Percentiles rank a stretch among this genome's conserved stretches.
Conservation (phyloP, 2,888 invertebrate species). For the Salticus scenicus region DNA sequence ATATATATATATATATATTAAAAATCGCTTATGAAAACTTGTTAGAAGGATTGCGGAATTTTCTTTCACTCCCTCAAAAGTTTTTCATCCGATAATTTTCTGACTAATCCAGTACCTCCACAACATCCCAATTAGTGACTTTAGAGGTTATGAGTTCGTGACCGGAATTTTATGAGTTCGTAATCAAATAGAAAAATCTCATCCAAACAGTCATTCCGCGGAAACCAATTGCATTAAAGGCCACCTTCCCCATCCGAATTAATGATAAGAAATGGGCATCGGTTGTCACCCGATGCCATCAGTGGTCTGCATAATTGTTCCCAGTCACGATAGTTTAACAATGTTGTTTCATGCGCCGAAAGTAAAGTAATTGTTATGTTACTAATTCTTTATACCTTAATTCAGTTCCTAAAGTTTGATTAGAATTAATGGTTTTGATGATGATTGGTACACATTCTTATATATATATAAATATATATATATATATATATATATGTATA, state of each 20-base stretch:
- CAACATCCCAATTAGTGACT: not conserved
- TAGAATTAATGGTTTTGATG: too few relatives aligned
- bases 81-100: too few relatives aligned
- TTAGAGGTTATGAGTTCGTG: not conserved
- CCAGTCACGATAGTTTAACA: slow-evolving; percentile 26
- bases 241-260: not conserved
- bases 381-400: too few relatives aligned
- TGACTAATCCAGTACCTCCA: too few relatives aligned
- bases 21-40: too few relatives aligned
- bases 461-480: too few relatives aligned
- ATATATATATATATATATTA: too few relatives aligned
- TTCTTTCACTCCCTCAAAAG: too few relatives aligned
- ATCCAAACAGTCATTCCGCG: not conserved
- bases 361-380: not conserved
- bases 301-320: slow-evolving; percentile 10
- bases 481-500: too few relatives aligned
- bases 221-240: not conserved
- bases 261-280: slow-evolving; percentile 15
- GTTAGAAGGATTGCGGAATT: too few relatives aligned
- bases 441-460: too few relatives aligned
- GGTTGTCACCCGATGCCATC: slow-evolving; percentile 4
- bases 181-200: not conserved
- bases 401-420: too few relatives aligned
- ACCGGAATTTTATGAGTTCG: not conserved
- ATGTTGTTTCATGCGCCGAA: not conserved